A percentile compares a stretch with the other conserved stretches of the same genome.
phyloP scores from a whole-genome alignment of 2,888 invertebrate species.

The Leucophenga montana region DNA sequence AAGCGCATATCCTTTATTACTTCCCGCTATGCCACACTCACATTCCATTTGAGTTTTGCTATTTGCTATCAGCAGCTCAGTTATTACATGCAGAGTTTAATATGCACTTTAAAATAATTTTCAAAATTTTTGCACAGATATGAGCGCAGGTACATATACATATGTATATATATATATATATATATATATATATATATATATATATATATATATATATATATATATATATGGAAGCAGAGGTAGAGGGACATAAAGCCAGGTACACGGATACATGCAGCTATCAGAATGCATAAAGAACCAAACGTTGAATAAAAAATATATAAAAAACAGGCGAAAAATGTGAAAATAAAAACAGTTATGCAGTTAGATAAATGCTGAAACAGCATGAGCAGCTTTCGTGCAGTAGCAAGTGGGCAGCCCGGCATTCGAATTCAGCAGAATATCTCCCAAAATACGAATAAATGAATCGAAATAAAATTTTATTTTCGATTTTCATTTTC shows the following conservation, averaged over 20 bases:
- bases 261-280: too few species aligned
- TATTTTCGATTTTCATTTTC: constrained; percentile 13
- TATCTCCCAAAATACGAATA: background rate
- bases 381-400: background rate
- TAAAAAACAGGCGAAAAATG: constrained; percentile 35
- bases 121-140: constrained; percentile 27
- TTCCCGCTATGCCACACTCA: constrained; percentile 28
- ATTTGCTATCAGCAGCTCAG: constrained; percentile 48
- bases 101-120: constrained; percentile 62
- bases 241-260: too few species aligned
- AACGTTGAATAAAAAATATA: constrained; percentile 13
- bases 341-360: constrained; percentile 49
- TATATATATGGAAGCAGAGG: too few species aligned
- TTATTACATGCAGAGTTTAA: constrained; percentile 60
- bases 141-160: too few species aligned
- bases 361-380: constrained; percentile 48
- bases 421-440: constrained; percentile 41
- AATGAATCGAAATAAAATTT: constrained; percentile 24
- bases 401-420: constrained; percentile 40
- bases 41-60: constrained; percentile 52
- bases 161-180: too few species aligned
- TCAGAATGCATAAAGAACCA: too few species aligned
- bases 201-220: too few species aligned
- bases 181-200: too few species aligned
- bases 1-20: constrained; percentile 44